phyloP scores from a whole-genome alignment of 2,113 vertebrate species.

The Struthidea cinerea region DNA sequence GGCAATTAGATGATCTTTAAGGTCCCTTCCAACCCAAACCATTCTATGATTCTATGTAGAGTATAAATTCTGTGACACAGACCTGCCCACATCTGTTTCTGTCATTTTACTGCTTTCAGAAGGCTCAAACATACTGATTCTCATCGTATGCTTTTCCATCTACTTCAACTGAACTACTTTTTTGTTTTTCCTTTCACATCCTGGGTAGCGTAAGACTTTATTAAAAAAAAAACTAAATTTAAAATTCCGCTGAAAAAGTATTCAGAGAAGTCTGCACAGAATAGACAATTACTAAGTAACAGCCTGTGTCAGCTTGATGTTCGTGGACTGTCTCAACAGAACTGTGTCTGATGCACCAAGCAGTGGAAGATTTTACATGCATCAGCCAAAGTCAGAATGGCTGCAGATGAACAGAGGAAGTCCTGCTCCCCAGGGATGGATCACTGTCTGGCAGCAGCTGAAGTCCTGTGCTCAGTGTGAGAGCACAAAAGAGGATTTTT shows the following conservation, averaged over 20 bases:
- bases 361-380: not conserved
- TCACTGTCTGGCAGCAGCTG: not conserved
- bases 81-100: not conserved
- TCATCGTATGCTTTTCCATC: not conserved
- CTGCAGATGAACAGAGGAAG: not conserved
- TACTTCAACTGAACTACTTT: not conserved
- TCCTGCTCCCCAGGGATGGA: not conserved
- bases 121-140: not conserved
- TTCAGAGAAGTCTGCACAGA: not conserved
- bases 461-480: not conserved
- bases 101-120: not conserved
- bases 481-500: rapidly evolving
- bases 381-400: not conserved
- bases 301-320: rapidly evolving
- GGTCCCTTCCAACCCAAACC: not conserved
- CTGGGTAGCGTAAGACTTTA: not conserved
- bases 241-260: not conserved
- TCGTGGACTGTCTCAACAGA: not conserved
- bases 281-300: not conserved
- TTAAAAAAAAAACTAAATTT: not conserved
- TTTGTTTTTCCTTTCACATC: not conserved
- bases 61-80: rapidly evolving
- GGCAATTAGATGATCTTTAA: not conserved
- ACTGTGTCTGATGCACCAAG: not conserved
- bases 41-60: not conserved